Conservation (phyloP, 92 coral and sea anemone species). For the Umimayanthus kanabou region DNA sequence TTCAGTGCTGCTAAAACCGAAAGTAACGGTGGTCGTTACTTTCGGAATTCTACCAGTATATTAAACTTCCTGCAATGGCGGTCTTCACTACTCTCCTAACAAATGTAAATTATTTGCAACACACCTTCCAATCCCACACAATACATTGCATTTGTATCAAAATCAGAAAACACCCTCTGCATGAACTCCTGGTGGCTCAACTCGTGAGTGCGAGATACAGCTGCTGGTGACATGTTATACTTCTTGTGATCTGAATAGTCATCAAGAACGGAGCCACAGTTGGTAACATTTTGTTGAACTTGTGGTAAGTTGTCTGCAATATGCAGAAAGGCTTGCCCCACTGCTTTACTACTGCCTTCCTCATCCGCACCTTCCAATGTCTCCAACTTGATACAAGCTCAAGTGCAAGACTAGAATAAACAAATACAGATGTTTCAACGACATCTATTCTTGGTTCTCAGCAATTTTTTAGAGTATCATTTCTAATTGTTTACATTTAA, state of each 20-base stretch:
- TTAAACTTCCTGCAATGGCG: no score
- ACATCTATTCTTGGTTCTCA: no score
- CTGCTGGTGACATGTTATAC: neutral
- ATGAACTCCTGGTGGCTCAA: neutral
- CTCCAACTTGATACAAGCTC: constrained; percentile 9
- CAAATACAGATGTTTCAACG: no score
- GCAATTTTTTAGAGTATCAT: no score
- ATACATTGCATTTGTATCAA: neutral
- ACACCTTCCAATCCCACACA: neutral
- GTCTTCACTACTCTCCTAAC: no score
- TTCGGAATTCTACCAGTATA: no score
- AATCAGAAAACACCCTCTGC: neutral
- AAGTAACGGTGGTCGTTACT: no score
- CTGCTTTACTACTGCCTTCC: neutral
- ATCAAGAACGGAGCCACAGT: neutral
- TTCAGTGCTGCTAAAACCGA: no score
- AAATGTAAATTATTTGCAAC: neutral
- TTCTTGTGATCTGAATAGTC: neutral
- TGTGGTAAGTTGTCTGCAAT: constrained; percentile 1
- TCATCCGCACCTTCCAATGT: neutral
- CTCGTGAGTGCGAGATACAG: neutral
- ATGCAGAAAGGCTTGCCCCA: neutral
- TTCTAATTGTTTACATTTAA: no score
- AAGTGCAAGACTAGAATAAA: neutral
- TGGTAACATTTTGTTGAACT: neutral